These are phyloP conservation scores for Leucophora obtusa DNA, from an alignment of 2,888 invertebrate species.

Conservation along the genomic window DNA sequence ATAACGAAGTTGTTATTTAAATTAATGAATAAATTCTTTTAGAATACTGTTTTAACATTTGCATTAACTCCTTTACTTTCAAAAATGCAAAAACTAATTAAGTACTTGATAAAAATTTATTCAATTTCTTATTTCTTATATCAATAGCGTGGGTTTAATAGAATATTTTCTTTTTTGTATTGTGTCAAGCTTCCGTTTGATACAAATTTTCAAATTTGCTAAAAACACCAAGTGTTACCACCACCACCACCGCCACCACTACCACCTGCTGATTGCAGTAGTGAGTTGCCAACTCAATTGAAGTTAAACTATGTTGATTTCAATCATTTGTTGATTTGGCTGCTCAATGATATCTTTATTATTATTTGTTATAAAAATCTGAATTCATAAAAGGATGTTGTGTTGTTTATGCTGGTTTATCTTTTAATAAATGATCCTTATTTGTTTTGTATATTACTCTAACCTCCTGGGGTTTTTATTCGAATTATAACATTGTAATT, in stretches of 20 bases:
- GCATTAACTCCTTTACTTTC: neutral
- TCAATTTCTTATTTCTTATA: neutral
- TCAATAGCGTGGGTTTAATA: neutral
- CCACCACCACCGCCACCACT: neutral
- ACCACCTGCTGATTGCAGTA: constrained; percentile 16
- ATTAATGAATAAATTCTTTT: neutral
- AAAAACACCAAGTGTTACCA: neutral
- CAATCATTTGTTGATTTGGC: neutral
- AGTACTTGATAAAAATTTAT: neutral
- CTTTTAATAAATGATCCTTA: constrained; percentile 25
- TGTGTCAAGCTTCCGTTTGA: neutral
- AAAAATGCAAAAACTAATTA: neutral
- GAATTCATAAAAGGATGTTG: neutral
- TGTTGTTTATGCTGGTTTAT: constrained; percentile 5
- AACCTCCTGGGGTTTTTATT: constrained; percentile 26
- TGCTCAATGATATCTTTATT: neutral
- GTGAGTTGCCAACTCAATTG: constrained; percentile 7
- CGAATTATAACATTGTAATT: neutral
- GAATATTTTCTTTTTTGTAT: neutral
- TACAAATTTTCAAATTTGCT: neutral
- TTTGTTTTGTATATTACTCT: neutral
- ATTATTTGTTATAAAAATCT: neutral
- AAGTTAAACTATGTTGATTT: neutral
- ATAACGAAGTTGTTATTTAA: too few relatives aligned
- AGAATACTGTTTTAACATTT: neutral